Percentiles rank a stretch among this genome's conserved stretches.
phyloP scores from a whole-genome alignment of 2,797 vertebrate species.

The Myotis vivesi region DNA sequence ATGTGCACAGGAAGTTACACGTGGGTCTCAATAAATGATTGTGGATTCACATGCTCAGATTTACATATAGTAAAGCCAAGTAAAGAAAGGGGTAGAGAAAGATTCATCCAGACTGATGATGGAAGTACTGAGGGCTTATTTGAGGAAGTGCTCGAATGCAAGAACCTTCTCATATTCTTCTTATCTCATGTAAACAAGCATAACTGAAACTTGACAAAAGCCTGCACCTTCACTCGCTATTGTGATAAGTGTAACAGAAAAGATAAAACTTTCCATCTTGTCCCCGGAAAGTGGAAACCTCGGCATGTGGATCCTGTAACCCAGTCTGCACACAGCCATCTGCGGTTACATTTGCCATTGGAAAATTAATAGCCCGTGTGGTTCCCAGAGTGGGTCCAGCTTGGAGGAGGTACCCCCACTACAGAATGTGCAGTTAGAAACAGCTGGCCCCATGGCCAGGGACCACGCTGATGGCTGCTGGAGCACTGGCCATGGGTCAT shows the following conservation, averaged over 20 bases:
- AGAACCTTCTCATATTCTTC: neutral
- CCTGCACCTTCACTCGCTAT: neutral
- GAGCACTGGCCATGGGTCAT: neutral
- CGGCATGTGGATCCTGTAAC: neutral
- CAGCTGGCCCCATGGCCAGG: neutral
- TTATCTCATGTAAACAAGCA: neutral
- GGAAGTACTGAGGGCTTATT: neutral
- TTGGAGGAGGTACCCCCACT: neutral
- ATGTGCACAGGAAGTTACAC: neutral
- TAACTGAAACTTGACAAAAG: neutral
- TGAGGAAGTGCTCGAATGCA: neutral
- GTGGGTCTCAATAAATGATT: neutral
- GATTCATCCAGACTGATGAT: neutral
- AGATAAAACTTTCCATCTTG: neutral
- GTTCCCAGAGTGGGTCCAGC: neutral
- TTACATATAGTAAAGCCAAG: neutral
- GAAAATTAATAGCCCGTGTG: conserved; percentile 46
- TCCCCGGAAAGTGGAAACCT: neutral
- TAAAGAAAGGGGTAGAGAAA: neutral
- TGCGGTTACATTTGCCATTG: conserved; percentile 35
- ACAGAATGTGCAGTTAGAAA: neutral
- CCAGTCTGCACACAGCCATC: neutral
- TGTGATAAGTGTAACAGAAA: neutral
- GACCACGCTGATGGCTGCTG: neutral
- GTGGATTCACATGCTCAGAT: neutral